These are phyloP conservation scores for Dryoscopus gambensis DNA, from an alignment of 2,113 vertebrate genomes.

Conservation along the genomic window DNA sequence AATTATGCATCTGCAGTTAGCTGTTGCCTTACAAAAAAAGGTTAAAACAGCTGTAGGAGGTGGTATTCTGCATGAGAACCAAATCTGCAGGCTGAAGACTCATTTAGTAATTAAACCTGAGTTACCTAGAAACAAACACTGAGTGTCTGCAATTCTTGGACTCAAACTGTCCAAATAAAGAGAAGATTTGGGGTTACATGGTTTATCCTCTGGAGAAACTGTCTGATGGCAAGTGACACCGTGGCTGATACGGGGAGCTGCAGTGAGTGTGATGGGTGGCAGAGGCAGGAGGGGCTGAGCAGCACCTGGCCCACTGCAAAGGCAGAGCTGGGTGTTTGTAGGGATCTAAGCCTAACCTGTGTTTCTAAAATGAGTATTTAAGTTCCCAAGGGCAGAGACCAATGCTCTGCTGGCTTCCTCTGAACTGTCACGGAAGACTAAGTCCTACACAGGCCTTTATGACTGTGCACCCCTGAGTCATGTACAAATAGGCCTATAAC, in stretches of 20 bases:
- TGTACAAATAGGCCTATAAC: background rate
- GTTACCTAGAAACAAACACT: background rate
- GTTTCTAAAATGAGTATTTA: background rate
- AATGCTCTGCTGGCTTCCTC: background rate
- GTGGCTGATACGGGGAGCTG: rapidly evolving
- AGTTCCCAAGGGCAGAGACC: background rate
- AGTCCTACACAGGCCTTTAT: background rate
- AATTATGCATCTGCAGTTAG: constrained; percentile 31
- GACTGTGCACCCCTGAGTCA: background rate
- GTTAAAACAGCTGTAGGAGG: background rate
- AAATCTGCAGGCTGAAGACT: background rate
- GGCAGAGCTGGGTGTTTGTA: background rate
- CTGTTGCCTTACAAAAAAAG: background rate
- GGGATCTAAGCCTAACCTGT: no score
- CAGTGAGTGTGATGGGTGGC: no score
- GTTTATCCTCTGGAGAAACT: background rate
- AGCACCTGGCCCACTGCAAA: background rate
- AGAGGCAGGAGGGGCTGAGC: background rate
- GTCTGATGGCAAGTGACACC: background rate
- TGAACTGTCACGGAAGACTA: background rate
- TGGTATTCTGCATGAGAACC: background rate
- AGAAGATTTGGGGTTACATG: background rate
- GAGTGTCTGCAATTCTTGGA: background rate
- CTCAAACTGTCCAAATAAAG: background rate
- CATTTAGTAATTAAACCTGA: background rate